Base-by-base conservation (phyloP, 2,113 vertebrate species). In the Vulpes lagopus region DNA sequence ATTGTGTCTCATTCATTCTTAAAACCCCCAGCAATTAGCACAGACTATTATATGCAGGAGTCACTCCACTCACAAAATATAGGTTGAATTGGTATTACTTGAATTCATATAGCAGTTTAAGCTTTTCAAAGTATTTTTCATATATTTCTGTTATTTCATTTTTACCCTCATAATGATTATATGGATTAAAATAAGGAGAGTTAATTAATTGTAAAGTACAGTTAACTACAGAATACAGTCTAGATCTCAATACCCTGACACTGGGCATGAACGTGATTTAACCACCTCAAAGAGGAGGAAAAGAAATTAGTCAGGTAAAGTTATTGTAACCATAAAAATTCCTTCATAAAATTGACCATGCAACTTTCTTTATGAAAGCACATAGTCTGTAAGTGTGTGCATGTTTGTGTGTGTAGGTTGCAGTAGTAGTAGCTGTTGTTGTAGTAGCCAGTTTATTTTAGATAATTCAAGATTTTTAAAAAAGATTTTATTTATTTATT, bases 311-410 rank as follows among this genome's bases (percentile, higher is more conserved):
- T 49, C 95, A 8, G 19, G 32, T 49, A 89, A 92, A 57, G 15
- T 14, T 81, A 92, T 6, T 2, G 51, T 85, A 94, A 76, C 22
- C 1, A 27, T 25, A 89, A 67, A 91, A 74, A 22, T 30, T 57
- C 14, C 55, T 91, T 95, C 16, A 85, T 59, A 88, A 85, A 88
- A 85, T 89, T 80, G 23, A 73, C 8, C 25, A 78, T 49, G 4
- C 22, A 92, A 92, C n/a, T 62, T 94, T 92, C 17, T 81, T 23
- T 94, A 71, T 92, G 74, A 55, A 82, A 43, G 51, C 30, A 38
- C 7, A 0, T 71, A 57, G 17, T 22, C 5, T 95, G 7, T 88
- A 11, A 71, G 25, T 38, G 8, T 80, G 32, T 82, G 43, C 64
- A 12, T 73, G 16, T 62, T 25, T 90, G 1, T 53, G 22, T 84